Percentiles rank a stretch among this genome's conserved stretches.
Conservation (phyloP, 2,888 invertebrate species). For the Napeogenes sylphis region DNA sequence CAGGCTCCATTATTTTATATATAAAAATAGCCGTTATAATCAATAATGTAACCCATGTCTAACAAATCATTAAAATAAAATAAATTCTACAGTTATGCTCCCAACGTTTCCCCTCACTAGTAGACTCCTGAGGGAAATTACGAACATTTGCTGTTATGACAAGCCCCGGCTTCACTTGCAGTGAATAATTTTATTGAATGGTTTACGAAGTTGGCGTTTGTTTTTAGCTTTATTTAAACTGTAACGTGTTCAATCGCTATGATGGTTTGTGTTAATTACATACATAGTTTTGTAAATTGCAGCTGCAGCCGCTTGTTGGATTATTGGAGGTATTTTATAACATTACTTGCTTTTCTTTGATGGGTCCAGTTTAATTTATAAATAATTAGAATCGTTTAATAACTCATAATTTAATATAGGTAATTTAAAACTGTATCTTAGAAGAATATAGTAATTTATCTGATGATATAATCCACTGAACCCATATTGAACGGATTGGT, state of each 20-base stretch:
- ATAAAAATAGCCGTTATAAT: too few species aligned
- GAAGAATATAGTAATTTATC: too few species aligned
- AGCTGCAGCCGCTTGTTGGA: background rate
- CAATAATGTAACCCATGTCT: background rate
- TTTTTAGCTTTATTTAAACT: constrained; percentile 7
- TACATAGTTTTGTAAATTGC: background rate
- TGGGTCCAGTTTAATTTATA: background rate
- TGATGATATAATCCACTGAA: too few species aligned
- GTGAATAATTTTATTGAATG: constrained; percentile 18
- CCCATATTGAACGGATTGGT: too few species aligned
- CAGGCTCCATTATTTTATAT: too few species aligned
- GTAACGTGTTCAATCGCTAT: background rate
- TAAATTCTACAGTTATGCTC: background rate
- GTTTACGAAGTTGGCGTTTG: constrained; percentile 8
- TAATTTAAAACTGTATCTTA: too few species aligned
- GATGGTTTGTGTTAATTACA: background rate
- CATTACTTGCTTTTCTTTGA: background rate
- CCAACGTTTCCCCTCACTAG: constrained; percentile 12
- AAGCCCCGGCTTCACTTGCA: constrained; percentile 20
- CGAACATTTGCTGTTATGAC: constrained; percentile 20
- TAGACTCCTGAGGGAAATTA: constrained; percentile 22
- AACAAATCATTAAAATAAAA: background rate
- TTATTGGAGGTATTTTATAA: background rate
- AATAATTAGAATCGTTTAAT: background rate
- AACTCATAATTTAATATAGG: background rate